Conservation (phyloP, 2,797 vertebrate species). For the Eulemur rubriventer region DNA sequence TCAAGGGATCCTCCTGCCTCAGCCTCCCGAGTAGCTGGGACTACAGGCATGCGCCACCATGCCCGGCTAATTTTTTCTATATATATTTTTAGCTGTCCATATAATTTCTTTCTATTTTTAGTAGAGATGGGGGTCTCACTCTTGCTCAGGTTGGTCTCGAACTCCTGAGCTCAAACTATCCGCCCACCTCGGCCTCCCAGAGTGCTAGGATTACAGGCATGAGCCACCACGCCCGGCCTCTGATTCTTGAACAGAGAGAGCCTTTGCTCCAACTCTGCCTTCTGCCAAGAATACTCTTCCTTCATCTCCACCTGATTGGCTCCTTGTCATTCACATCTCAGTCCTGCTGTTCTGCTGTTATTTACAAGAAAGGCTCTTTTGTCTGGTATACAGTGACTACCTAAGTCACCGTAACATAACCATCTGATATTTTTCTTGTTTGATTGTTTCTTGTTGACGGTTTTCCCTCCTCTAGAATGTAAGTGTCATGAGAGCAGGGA, state of each 20-base stretch:
- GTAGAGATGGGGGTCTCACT: no score
- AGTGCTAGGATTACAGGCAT: no score
- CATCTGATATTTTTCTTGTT: conserved; percentile 19
- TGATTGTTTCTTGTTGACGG: conserved; percentile 4
- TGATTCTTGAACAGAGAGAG: neutral
- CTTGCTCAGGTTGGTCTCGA: no score
- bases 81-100: no score
- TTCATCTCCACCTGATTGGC: neutral
- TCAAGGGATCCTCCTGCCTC: no score
- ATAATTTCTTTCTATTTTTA: no score
- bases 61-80: no score
- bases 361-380: conserved; percentile 14
- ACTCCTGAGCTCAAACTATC: no score
- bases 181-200: no score
- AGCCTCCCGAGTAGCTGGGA: no score
- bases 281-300: neutral
- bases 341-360: conserved; percentile 12
- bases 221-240: no score
- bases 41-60: no score
- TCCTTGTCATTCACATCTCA: neutral
- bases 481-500: neutral
- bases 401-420: neutral
- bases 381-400: neutral
- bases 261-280: neutral
- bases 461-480: neutral